Base-by-base conservation (phyloP, 2,113 vertebrate genomes). In the Ranitomeya variabilis region DNA sequence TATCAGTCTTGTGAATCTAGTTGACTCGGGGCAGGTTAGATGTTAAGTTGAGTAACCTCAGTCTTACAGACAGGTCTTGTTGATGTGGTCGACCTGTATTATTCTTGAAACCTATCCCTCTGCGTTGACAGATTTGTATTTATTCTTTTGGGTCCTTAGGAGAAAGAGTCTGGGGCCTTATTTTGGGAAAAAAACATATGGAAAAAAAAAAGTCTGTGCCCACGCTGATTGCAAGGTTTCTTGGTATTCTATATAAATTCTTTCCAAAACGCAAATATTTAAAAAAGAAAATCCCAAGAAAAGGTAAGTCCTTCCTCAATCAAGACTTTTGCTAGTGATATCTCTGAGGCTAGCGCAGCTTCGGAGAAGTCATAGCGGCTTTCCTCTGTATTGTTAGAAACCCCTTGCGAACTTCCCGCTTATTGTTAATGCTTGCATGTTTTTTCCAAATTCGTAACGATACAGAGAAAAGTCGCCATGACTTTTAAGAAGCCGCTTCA, bases 51-150 rank as follows among this genome's bases (percentile, higher is more conserved):
- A 37, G 23, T 51, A 54, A 54, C 64, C 81, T 84, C 18, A 18
- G n/a, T 31, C 26, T 45, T 55, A 59, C 73, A 67, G 81, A 66
- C 87, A 73, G 37, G 62, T 77, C 62, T 64, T 77, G 81, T 59
- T 89, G 87, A 84, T 89, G 80, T 67, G 71, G 81, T 64, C n/a
- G 81, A 19, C 51, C 60, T 79, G n/a, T 89, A 67, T 89, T 89
- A 84, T 84, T 89, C 71, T 84, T 89, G 87, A 89, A 89, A 89
- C 71, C 60, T 54, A 88, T 76, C 23, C 87, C 74, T 45, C 60
- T 64, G 80, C 23, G 80, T 64, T 88, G 87, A 88, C 80, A 88
- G 87, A 77, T 88, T 81, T 76, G 57, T 88, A 71, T 88, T 88
- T 83, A 83, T 77, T 83, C 69, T 77, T 16, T 45, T 23, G 23